These are phyloP conservation scores for Henricia sp. DNA, from an alignment of 53 echinoderm and acorn worm genomes.

Conservation along the genomic window DNA sequence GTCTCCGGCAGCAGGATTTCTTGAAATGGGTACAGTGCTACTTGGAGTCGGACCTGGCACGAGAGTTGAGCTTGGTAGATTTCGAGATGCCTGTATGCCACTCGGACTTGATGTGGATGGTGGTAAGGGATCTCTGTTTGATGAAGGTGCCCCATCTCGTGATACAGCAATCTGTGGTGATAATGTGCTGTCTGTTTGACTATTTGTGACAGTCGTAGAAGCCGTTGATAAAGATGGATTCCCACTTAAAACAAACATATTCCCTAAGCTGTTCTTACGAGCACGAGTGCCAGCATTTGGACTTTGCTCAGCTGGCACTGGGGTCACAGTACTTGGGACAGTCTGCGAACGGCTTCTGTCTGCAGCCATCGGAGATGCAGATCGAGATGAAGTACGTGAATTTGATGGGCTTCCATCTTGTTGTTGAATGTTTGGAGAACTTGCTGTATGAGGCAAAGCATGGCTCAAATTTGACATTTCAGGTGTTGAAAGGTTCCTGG, in stretches of 20 bases:
- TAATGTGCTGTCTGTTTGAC: no score
- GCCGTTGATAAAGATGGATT: conserved; percentile 3
- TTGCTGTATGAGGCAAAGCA: conserved; percentile 6
- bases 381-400: conserved; percentile 24
- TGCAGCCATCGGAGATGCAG: conserved; percentile 27
- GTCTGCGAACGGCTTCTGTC: conserved; percentile 22
- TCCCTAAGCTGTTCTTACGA: conserved; percentile 19
- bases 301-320: background rate
- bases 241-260: conserved; percentile 23
- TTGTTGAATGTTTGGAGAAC: conserved; percentile 20
- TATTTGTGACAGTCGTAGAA: background rate
- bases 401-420: conserved; percentile 14
- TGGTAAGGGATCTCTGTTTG: conserved; percentile 32
- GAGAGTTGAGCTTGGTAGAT: background rate
- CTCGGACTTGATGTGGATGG: conserved; percentile 6
- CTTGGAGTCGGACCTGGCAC: conserved; percentile 17
- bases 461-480: conserved; percentile 11
- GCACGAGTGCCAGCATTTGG: conserved; percentile 1
- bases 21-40: conserved; percentile 35
- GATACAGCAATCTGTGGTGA: no score
- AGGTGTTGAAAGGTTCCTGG: conserved; percentile 20
- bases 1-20: conserved; percentile 27
- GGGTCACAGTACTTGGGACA: conserved; percentile 5
- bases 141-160: conserved; percentile 2
- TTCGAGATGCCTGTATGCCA: background rate